Evolutionary conservation across 2,113 vertebrate genomes (phyloP), one percentile per base, ranked within the genome.

Genomic region (Promerops cafer): DNA sequence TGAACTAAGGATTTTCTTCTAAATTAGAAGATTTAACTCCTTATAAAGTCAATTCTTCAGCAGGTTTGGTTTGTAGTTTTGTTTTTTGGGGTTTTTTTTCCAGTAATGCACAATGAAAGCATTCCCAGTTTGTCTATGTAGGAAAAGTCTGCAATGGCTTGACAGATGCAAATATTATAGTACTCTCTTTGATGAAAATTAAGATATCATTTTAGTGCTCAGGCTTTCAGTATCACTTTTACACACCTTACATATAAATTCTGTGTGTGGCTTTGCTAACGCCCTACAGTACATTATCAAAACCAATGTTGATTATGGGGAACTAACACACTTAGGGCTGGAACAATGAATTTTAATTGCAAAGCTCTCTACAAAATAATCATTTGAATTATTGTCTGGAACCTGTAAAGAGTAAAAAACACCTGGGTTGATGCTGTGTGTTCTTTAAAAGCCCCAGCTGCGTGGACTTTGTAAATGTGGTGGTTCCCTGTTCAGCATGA

Each of bases 11-110:
- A 31, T 26, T 72, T 93, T 75, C 79, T 90, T 35, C 26, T 61
- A 56, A 84, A 70, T 53, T 26, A 72, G 42, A 84, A 77, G 40
- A 2, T 94, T 89, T 93, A 80, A 89, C 68, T 83, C 45, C 60
- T 90, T 93, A 74, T 61, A 60, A 90, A 96, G 71, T 86, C 91
- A 94, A 88, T 94, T 96, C 23, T 85, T 88, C 53, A 70, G 20
- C 20, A 81, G n/a, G 27, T 27, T 77, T 75, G 5, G 6, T 64
- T 54, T 47, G 18, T 28, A 64, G 27, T 4, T 61, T 28, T 79
- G 27, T 4, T 61, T 11, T 8, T 28, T n/a, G 19, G 28, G 19
- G 18, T 45, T 45, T 45, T 28, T 54, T 94, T 78, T 75, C n/a
- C 12, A 33, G 35, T 74, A 87, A 70, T 60, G 71, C 5, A 49